phyloP scores from a whole-genome alignment of 1,140 invertebrate genomes.

The Leucophenga varia region DNA sequence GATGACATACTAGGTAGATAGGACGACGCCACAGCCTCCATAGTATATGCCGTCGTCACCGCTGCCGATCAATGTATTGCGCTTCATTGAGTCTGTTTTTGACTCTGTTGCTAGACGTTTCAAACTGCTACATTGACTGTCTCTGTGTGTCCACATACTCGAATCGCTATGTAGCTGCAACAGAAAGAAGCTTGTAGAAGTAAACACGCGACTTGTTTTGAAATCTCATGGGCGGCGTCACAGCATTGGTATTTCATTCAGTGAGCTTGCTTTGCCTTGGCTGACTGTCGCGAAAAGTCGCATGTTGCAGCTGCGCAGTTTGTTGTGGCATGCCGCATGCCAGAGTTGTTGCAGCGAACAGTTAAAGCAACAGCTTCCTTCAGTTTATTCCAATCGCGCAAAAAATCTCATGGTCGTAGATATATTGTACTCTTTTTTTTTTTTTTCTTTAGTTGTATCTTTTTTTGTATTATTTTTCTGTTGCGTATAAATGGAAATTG shows the following conservation, averaged over 20 bases:
- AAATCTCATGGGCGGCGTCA: conserved; percentile 26
- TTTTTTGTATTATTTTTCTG: no score
- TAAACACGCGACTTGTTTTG: conserved; percentile 4
- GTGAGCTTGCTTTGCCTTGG: conserved; percentile 13
- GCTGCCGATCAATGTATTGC: conserved; percentile 1
- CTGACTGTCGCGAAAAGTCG: no score
- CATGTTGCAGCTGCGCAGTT: conserved; percentile 7
- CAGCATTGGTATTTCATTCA: conserved; percentile 27
- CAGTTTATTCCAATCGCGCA: conserved; percentile 19
- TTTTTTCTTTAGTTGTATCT: no score
- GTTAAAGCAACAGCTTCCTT: conserved; percentile 36
- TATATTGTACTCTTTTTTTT: no score
- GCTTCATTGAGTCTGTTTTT: background rate
- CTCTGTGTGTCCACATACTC: conserved; percentile 2
- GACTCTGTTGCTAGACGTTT: no score
- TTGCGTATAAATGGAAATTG: conserved; percentile 54
- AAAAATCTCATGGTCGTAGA: no score
- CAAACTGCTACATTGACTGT: no score
- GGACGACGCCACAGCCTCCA: conserved; percentile 4
- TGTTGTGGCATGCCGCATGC: no score
- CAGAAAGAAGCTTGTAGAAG: background rate
- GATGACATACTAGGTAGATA: conserved; percentile 39
- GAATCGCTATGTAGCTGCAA: background rate
- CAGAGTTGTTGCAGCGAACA: no score
- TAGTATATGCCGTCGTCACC: no score